These are phyloP conservation scores for Paratrypauchen microcephalus DNA, from an alignment of 2,797 vertebrate genomes.

Conservation along the genomic window DNA sequence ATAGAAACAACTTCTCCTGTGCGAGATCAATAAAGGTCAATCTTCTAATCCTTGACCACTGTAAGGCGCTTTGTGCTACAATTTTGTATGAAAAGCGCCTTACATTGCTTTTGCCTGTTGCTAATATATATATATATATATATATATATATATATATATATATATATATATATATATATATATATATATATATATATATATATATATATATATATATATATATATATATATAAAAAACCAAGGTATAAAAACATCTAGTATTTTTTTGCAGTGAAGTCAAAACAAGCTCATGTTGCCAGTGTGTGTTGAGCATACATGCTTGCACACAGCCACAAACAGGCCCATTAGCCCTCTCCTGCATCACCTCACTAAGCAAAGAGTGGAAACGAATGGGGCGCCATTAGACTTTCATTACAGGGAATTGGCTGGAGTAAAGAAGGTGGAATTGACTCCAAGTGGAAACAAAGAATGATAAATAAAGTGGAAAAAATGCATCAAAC, in stretches of 20 bases:
- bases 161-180: no score
- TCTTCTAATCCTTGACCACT: no score
- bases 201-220: no score
- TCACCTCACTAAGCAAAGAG: constrained; percentile 71
- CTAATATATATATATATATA: no score
- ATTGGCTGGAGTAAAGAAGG: constrained; percentile 58
- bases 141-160: no score
- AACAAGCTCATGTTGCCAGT: constrained; percentile 41
- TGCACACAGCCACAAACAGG: constrained; percentile 50
- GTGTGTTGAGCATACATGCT: constrained; percentile 47
- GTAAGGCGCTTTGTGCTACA: no score
- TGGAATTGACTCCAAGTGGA: constrained; percentile 41
- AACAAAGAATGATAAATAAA: constrained; percentile 35
- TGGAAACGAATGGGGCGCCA: constrained; percentile 70
- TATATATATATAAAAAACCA: background rate
- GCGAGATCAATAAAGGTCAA: no score
- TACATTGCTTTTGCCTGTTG: background rate
- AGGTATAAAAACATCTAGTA: background rate
- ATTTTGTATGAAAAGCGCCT: no score
- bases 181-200: no score
- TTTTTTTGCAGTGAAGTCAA: background rate
- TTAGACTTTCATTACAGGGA: constrained; percentile 75
- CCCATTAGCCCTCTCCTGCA: constrained; percentile 69
- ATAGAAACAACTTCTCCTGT: no score
- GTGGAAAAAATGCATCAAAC: constrained; percentile 20